phyloP scores from a whole-genome alignment of 2,797 vertebrate species.

The Enteromius paludinosus region DNA sequence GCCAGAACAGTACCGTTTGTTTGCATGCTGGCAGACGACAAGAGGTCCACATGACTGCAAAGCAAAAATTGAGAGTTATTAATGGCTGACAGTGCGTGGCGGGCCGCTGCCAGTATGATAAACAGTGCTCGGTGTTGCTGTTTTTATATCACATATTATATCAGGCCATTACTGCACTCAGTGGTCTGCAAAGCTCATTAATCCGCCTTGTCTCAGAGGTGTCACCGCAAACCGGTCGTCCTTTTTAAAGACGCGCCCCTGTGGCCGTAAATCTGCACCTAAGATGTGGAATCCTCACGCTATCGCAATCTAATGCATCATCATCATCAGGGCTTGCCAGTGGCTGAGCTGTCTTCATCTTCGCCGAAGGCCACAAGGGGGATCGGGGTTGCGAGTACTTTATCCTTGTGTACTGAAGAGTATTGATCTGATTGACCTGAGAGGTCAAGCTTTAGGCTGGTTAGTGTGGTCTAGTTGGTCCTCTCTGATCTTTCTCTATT shows the following conservation, averaged over 20 bases:
- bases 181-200: constrained; percentile 57
- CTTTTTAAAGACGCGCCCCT: constrained; percentile 35
- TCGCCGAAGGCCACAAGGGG: constrained; percentile 57
- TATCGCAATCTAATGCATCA: constrained; percentile 60
- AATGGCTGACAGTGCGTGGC: constrained; percentile 58
- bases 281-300: constrained; percentile 24
- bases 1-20: constrained; percentile 41
- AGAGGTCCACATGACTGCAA: constrained; percentile 23
- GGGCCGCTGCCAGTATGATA: constrained; percentile 57
- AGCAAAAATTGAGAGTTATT: constrained; percentile 54
- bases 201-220: constrained; percentile 60
- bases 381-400: background rate
- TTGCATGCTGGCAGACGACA: constrained; percentile 47
- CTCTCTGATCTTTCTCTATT: background rate
- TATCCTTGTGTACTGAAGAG: constrained; percentile 10
- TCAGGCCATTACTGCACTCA: constrained; percentile 59
- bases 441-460: background rate
- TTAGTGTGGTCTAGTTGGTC: background rate
- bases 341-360: constrained; percentile 67
- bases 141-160: constrained; percentile 65
- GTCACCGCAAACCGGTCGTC: constrained; percentile 44
- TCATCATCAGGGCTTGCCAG: constrained; percentile 60
- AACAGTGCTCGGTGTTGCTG: constrained; percentile 61
- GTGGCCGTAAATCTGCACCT: constrained; percentile 57
- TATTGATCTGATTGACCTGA: constrained; percentile 22